Conservation (phyloP, 2,797 vertebrate species). For the Benthosema pterotum region DNA sequence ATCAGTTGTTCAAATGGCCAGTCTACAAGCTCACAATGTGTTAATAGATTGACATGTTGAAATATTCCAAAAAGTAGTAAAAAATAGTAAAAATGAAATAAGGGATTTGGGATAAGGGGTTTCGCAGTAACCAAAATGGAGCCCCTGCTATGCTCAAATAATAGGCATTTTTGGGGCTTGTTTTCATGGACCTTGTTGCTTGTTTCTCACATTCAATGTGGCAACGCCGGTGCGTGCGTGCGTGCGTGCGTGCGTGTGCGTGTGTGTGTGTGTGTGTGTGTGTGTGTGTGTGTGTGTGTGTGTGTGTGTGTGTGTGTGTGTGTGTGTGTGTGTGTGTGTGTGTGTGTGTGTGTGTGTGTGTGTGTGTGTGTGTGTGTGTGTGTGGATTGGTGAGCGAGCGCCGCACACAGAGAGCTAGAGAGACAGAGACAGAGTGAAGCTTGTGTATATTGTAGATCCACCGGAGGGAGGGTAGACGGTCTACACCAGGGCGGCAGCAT, state of each 20-base stretch:
- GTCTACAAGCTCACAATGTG: too few species aligned
- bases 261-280: constrained; percentile 69
- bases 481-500: constrained; percentile 78
- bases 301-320: constrained; percentile 37
- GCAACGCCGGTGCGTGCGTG: too few species aligned
- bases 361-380: constrained; percentile 8
- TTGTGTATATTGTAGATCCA: constrained; percentile 54
- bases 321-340: constrained; percentile 19
- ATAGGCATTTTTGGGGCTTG: too few species aligned
- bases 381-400: constrained; percentile 5
- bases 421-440: constrained; percentile 39
- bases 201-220: too few species aligned
- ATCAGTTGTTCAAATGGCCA: too few species aligned
- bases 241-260: constrained; percentile 79
- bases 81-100: too few species aligned
- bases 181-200: too few species aligned
- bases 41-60: too few species aligned
- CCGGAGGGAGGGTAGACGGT: constrained; percentile 57
- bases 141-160: too few species aligned
- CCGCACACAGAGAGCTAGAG: constrained; percentile 22
- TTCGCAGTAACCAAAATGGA: too few species aligned
- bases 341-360: constrained; percentile 13
- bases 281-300: constrained; percentile 33
- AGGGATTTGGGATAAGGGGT: too few species aligned
- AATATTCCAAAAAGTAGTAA: too few species aligned